Evolutionary conservation across 2,888 invertebrate species (phyloP).

Genomic region (Teinopalpus imperialis): DNA sequence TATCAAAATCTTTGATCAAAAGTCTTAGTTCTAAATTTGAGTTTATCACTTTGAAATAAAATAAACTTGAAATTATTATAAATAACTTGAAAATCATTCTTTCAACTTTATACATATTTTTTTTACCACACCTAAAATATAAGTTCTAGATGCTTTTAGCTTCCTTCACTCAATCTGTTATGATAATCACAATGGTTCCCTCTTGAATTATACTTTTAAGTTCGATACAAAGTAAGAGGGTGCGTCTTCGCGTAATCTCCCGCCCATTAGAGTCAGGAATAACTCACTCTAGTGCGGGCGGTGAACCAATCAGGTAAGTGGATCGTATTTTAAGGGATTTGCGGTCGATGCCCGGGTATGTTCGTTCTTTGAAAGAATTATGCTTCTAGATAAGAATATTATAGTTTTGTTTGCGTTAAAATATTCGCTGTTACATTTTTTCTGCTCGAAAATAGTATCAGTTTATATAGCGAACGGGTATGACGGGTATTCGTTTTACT

Average conservation of each 20-base stretch:
- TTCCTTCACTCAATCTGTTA: constrained; percentile 1
- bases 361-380: constrained; percentile 7
- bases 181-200: constrained; percentile 1
- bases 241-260: constrained; percentile 4
- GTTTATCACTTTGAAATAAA: too few relatives aligned
- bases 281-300: constrained; percentile 7
- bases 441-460: too few relatives aligned
- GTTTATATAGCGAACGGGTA: too few relatives aligned
- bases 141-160: background rate
- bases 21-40: too few relatives aligned
- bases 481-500: too few relatives aligned
- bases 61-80: too few relatives aligned
- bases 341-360: constrained; percentile 27
- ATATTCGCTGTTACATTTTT: too few relatives aligned
- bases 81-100: too few relatives aligned
- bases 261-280: constrained; percentile 4
- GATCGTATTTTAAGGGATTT: constrained; percentile 49
- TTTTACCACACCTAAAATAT: too few relatives aligned
- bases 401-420: too few relatives aligned
- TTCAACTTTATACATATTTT: too few relatives aligned
- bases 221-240: constrained; percentile 12
- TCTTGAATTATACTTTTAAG: constrained; percentile 16
- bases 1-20: too few relatives aligned
- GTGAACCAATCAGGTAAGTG: constrained; percentile 58
- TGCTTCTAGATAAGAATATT: background rate